phyloP scores from a whole-genome alignment of 2,113 vertebrate genomes.

The Sinocyclocheilus maitianheensis region DNA sequence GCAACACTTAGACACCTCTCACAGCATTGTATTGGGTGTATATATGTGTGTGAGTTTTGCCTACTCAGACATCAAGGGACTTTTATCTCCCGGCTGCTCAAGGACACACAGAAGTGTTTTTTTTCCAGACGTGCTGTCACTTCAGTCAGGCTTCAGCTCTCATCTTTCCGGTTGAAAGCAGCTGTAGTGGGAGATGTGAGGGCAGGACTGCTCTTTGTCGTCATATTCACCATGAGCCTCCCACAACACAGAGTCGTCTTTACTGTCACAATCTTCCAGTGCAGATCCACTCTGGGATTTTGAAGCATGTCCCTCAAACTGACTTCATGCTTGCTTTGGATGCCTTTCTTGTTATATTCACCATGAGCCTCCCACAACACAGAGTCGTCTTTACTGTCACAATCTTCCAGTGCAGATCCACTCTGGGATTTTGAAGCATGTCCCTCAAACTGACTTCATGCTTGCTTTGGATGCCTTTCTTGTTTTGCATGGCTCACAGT shows the following conservation, averaged over 20 bases:
- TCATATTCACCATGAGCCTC: slow-evolving; percentile 1
- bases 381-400: neutral
- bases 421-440: neutral
- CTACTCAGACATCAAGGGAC: slow-evolving; percentile 10
- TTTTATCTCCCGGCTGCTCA: slow-evolving; percentile 26
- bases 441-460: neutral
- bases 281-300: neutral
- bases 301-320: neutral
- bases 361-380: neutral
- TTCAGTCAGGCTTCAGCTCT: slow-evolving; percentile 40
- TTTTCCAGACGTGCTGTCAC: slow-evolving; percentile 11
- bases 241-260: neutral
- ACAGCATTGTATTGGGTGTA: neutral
- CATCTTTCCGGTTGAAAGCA: slow-evolving; percentile 44
- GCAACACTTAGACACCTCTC: slow-evolving; percentile 3
- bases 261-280: neutral
- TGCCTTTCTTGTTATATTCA: neutral
- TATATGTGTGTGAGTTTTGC: neutral
- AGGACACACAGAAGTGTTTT: slow-evolving; percentile 37
- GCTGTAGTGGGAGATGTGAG: slow-evolving; percentile 32
- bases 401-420: neutral
- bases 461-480: neutral
- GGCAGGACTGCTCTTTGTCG: slow-evolving; percentile 20
- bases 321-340: neutral
- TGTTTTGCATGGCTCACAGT: neutral